A percentile compares a stretch with the other conserved stretches of the same genome.
Evolutionary conservation across 1,140 invertebrate genomes (phyloP).

Genomic region (Drosophila sulfurigaster): DNA sequence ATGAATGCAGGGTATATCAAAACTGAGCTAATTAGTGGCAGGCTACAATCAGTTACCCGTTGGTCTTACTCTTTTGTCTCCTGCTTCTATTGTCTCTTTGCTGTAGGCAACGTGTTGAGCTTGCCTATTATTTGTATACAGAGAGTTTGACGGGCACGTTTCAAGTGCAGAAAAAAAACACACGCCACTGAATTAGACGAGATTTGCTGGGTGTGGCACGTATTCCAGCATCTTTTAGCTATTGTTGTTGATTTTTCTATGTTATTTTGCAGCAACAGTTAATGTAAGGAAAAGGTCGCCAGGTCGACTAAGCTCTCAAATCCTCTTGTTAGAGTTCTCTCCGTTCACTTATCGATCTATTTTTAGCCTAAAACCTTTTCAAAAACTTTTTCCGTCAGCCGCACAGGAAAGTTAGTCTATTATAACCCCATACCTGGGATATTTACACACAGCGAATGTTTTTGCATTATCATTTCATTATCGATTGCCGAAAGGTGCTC

Average conservation of each 20-base stretch:
- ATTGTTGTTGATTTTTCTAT: conserved; percentile 35
- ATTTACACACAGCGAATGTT: background rate
- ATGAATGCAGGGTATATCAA: background rate
- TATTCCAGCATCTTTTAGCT: conserved; percentile 31
- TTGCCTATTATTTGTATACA: conserved; percentile 48
- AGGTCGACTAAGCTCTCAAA: conserved; percentile 47
- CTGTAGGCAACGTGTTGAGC: conserved; percentile 36
- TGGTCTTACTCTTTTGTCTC: conserved; percentile 19
- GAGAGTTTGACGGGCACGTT: conserved; percentile 58
- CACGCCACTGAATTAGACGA: conserved; percentile 56
- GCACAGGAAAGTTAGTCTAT: background rate
- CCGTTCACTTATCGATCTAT: conserved; percentile 23
- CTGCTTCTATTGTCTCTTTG: background rate
- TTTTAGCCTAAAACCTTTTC: conserved; percentile 31
- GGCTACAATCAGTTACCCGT: conserved; percentile 53
- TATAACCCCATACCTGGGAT: background rate
- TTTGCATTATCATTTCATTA: conserved; percentile 7
- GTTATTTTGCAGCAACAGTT: conserved; percentile 31
- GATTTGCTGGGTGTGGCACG: conserved; percentile 65
- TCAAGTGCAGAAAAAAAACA: conserved; percentile 20
- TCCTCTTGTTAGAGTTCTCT: conserved; percentile 22
- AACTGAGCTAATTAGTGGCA: conserved; percentile 62
- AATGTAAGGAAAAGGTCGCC: conserved; percentile 32
- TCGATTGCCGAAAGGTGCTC: conserved; percentile 4
- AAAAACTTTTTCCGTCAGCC: conserved; percentile 3